Percentiles rank a stretch among this genome's conserved stretches.
Conservation (phyloP, 2,888 invertebrate genomes). For the Leptura quadrifasciata region DNA sequence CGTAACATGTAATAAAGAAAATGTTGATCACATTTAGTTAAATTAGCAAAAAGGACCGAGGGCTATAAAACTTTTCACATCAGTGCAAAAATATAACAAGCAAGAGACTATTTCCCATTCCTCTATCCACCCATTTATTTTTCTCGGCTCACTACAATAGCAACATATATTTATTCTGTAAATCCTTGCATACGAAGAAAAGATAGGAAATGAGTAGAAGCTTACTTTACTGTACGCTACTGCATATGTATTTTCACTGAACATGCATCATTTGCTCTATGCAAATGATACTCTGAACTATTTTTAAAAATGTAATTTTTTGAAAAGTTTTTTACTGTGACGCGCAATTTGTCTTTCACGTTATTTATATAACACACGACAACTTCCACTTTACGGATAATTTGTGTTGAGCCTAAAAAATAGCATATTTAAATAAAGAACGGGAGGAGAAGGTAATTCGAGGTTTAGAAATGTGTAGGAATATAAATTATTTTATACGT, state of each 20-base stretch:
- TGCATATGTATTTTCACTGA: constrained; percentile 9
- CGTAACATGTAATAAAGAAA: too few species aligned
- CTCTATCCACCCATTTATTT: not conserved
- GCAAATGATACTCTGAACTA: constrained; percentile 34
- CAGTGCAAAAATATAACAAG: not conserved
- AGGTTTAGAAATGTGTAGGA: not conserved
- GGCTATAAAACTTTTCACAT: not conserved
- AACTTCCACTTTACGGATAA: constrained; percentile 48
- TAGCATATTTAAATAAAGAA: constrained; percentile 22
- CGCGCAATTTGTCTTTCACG: constrained; percentile 44
- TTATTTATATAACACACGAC: constrained; percentile 47
- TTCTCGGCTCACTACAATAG: not conserved
- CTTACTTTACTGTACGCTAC: not conserved
- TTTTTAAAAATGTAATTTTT: constrained; percentile 39
- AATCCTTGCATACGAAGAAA: not conserved
- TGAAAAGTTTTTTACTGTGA: constrained; percentile 43
- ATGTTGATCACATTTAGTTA: too few species aligned
- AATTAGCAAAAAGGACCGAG: not conserved
- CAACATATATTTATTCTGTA: not conserved
- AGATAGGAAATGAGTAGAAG: not conserved
- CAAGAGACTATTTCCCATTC: not conserved
- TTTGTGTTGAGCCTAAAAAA: constrained; percentile 46
- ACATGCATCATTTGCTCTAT: constrained; percentile 33
- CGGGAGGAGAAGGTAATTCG: constrained; percentile 5
- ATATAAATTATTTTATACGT: not conserved